A percentile compares a stretch with the other conserved stretches of the same genome.
Evolutionary conservation across 2,113 vertebrate species (phyloP).

Genomic region (Anser brachyrhynchus): DNA sequence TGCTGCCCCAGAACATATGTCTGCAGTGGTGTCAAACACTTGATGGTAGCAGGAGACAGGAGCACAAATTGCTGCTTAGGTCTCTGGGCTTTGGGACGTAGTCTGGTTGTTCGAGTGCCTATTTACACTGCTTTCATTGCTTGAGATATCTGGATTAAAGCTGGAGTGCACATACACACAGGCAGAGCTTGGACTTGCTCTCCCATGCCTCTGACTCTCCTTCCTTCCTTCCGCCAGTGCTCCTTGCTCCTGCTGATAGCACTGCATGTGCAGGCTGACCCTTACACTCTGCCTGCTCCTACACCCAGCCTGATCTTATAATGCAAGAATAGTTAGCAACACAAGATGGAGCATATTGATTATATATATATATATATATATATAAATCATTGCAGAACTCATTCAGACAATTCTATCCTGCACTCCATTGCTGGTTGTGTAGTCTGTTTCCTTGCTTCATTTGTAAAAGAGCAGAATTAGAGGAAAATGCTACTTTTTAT

Average conservation of each 20-base stretch:
- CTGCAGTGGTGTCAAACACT: neutral
- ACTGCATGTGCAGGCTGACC: neutral
- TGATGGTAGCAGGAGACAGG: accelerated
- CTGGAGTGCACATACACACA: neutral
- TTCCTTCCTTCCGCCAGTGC: neutral
- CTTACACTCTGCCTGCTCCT: neutral
- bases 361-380: accelerated
- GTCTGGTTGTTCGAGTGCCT: neutral
- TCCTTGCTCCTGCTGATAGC: neutral
- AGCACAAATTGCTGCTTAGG: neutral
- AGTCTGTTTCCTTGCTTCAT: neutral
- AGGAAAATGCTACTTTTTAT: neutral
- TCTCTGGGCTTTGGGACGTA: accelerated
- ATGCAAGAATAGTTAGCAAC: neutral
- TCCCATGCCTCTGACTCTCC: neutral
- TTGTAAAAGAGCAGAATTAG: neutral
- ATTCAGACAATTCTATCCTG: neutral
- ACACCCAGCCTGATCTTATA: neutral
- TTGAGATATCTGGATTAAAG: neutral
- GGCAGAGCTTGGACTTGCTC: neutral
- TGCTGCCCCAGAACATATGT: accelerated
- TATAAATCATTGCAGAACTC: neutral
- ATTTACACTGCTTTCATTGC: accelerated
- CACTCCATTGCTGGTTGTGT: neutral
- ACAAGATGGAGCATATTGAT: neutral